These are phyloP conservation scores for Rhagoletis zephyria DNA, from an alignment of 1,140 invertebrate genomes.

Conservation along the genomic window DNA sequence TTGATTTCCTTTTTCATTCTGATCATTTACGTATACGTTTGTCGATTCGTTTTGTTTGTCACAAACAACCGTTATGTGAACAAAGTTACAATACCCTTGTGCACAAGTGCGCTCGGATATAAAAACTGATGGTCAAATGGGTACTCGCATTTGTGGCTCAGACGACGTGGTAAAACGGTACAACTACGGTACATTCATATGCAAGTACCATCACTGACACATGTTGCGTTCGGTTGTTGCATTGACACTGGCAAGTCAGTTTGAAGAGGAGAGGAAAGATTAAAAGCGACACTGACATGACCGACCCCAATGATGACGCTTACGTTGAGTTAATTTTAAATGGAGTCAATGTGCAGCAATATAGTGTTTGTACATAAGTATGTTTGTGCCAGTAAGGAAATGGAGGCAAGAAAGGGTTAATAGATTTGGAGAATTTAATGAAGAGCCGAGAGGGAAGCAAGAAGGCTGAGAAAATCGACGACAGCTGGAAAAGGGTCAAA, in stretches of 20 bases:
- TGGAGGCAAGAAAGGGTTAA: background rate
- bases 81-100: too few species aligned
- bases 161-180: too few species aligned
- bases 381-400: background rate
- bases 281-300: conserved; percentile 34
- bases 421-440: background rate
- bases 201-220: background rate
- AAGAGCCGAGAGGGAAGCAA: background rate
- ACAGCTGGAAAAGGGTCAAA: background rate
- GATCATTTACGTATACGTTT: too few species aligned
- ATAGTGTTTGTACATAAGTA: too few species aligned
- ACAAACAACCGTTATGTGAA: too few species aligned
- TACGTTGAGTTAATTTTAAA: conserved; percentile 35
- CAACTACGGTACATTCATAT: too few species aligned
- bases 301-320: conserved; percentile 34
- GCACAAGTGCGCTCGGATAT: too few species aligned
- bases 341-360: conserved; percentile 19
- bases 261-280: background rate
- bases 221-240: conserved; percentile 14
- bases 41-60: too few species aligned
- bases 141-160: too few species aligned
- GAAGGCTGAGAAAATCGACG: background rate
- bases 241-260: background rate
- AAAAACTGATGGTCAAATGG: too few species aligned
- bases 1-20: too few species aligned